Evolutionary conservation across 2,888 invertebrate species (phyloP), one percentile per base, ranked within the genome.

Genomic region (Tryphoninae sp.): DNA sequence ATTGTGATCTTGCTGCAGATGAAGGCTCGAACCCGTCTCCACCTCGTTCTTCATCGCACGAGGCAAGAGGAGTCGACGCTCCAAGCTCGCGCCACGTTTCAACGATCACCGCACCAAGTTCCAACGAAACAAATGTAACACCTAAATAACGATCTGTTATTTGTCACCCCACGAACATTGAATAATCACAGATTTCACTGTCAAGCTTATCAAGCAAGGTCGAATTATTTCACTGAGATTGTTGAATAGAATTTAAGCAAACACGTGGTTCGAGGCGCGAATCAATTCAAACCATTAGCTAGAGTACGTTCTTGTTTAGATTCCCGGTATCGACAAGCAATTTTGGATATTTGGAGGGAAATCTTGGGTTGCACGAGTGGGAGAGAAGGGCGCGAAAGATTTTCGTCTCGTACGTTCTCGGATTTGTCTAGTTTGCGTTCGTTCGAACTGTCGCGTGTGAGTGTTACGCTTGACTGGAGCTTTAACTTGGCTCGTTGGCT

Each of bases 41-140:
- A 88, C 84, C 59, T 91, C 90, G 88, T 89, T 90, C 81, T 91
- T 91, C 91, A 91, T 91, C 59, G 75, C 55, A 19, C 45, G 58
- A 65, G 65, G n/a, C 72, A 59, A n/a, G 11, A 61, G 72, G 33
- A 61, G 61, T 33, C 61, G 42, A 11, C n/a, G 26, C 64, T 74
- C 55, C 19, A 13, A 58, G 42, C 53, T 55, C 53, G 19, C 55
- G 58, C 11, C 40, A 55, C 13, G 7, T 23, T 58, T 23, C 59
- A 3, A n/a, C 59, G n/a, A 58, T 42, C 26, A 16, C 58, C 22
- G 16, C n/a, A 55, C 40, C 42, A 9, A 16, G 4, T 72, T 65
- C 58, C 11, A 16, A 40, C 4, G 13, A 58, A 45, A 33, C 33
- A 33, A 61, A 61, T 49, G n/a, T 55, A 72, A 16, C 72, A 72